A percentile compares a stretch with the other conserved stretches of the same genome.
phyloP scores from a whole-genome alignment of 2,797 vertebrate species.

The Lophius americanus region DNA sequence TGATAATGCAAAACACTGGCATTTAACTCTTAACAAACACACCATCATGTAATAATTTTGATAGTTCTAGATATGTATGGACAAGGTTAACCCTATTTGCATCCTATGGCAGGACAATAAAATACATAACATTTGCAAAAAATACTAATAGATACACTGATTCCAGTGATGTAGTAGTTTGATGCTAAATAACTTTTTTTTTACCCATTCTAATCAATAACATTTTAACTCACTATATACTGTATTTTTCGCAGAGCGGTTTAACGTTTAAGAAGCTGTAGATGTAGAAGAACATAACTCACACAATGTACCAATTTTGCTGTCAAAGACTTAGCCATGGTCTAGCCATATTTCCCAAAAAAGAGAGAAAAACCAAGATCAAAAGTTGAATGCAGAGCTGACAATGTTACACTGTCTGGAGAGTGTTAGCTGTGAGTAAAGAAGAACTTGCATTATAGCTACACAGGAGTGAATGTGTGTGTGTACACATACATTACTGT shows the following conservation, averaged over 20 bases:
- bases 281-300: background rate
- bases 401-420: slow-evolving; percentile 47
- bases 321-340: slow-evolving; percentile 1
- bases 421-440: slow-evolving; percentile 51
- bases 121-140: background rate
- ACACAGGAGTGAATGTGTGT: slow-evolving; percentile 13
- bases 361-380: slow-evolving; percentile 27
- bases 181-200: background rate
- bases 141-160: background rate
- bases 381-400: slow-evolving; percentile 42
- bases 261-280: no score
- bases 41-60: no score
- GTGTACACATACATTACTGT: slow-evolving; percentile 15
- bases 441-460: slow-evolving; percentile 57
- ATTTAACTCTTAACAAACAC: no score
- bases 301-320: background rate
- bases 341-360: slow-evolving; percentile 21
- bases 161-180: background rate
- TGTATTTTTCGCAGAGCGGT: slow-evolving; percentile 5
- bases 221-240: background rate
- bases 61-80: no score
- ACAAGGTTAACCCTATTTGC: no score
- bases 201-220: background rate
- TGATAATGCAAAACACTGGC: no score
- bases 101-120: no score